phyloP scores from a whole-genome alignment of 2,113 vertebrate genomes.

The Mobula hypostoma region DNA sequence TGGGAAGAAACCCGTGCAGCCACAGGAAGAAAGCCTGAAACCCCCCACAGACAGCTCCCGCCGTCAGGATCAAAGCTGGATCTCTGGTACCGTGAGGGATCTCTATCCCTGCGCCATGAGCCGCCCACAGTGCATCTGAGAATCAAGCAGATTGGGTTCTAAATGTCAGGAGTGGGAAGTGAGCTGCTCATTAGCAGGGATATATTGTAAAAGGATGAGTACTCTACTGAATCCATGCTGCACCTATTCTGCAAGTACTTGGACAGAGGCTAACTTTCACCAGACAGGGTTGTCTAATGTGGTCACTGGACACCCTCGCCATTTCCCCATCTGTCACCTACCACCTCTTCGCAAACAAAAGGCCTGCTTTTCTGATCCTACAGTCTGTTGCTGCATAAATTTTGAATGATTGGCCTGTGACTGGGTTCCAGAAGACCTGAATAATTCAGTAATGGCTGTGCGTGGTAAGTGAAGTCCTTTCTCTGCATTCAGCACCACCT shows the following conservation, averaged over 20 bases:
- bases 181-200: not conserved
- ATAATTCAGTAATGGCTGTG: slow-evolving; percentile 19
- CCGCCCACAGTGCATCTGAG: not conserved
- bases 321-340: not conserved
- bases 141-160: not conserved
- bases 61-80: too few species aligned
- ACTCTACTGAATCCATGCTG: too few species aligned
- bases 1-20: too few species aligned
- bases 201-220: too few species aligned
- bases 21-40: too few species aligned
- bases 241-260: not conserved
- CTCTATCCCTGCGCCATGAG: too few species aligned
- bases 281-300: not conserved
- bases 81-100: too few species aligned
- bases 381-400: not conserved
- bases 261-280: not conserved
- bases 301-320: not conserved
- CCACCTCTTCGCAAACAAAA: not conserved
- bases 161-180: not conserved
- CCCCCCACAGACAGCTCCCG: too few species aligned
- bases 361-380: not conserved
- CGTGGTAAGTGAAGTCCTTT: not conserved
- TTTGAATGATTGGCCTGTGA: slow-evolving; percentile 10
- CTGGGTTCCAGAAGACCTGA: not conserved
- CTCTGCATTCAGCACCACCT: not conserved